These are phyloP conservation scores for Amiota mariae DNA, from an alignment of 2,888 invertebrate species.

Conservation along the genomic window DNA sequence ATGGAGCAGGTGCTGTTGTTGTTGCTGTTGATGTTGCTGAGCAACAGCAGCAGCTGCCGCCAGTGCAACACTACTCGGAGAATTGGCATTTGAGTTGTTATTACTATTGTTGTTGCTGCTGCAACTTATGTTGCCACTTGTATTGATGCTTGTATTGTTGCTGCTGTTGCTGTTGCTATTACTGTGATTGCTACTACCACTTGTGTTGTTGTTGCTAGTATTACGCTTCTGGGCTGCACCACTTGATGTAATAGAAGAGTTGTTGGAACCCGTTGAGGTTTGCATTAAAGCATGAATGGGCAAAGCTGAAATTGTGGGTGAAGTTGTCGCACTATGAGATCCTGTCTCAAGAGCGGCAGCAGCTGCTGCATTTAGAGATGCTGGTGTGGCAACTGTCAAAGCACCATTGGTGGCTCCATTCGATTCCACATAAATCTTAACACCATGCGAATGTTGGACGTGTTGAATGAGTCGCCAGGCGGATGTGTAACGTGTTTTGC, in stretches of 20 bases:
- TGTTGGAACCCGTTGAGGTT: conserved; percentile 39
- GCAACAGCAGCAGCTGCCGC: conserved; percentile 76
- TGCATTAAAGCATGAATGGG: conserved; percentile 33
- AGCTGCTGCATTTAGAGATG: conserved; percentile 52
- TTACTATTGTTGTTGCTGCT: conserved; percentile 35
- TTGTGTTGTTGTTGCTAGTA: conserved; percentile 46
- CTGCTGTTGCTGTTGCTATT: conserved; percentile 39
- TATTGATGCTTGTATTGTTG: conserved; percentile 29
- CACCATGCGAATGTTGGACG: conserved; percentile 93
- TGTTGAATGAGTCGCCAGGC: conserved; percentile 97
- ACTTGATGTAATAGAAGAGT: conserved; percentile 43
- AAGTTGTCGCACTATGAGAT: conserved; percentile 74
- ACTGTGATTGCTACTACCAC: conserved; percentile 38
- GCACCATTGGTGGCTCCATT: conserved; percentile 47
- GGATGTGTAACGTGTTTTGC: conserved; percentile 92
- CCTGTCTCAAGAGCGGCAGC: conserved; percentile 32
- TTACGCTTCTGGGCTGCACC: conserved; percentile 56
- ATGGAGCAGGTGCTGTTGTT: conserved; percentile 44
- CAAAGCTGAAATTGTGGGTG: conserved; percentile 60
- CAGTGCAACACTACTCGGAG: conserved; percentile 43
- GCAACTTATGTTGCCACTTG: conserved; percentile 37
- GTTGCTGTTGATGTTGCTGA: conserved; percentile 58
- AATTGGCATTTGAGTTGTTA: conserved; percentile 45
- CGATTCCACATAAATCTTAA: conserved; percentile 90
- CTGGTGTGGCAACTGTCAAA: conserved; percentile 63